Conservation (phyloP, 2,888 invertebrate genomes). For the Agrochola lota region DNA sequence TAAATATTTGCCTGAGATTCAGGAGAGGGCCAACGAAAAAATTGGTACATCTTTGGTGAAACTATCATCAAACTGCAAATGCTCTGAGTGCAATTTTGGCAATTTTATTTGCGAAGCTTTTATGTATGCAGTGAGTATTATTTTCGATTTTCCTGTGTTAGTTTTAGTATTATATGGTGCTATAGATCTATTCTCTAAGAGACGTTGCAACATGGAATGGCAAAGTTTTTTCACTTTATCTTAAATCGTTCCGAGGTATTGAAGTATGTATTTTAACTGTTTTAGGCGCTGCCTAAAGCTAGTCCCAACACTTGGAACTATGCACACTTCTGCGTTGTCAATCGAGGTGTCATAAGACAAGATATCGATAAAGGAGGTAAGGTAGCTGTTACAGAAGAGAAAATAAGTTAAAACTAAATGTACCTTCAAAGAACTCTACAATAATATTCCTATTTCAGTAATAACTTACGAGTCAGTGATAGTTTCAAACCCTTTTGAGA, state of each 20-base stretch:
- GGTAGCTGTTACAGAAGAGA: neutral
- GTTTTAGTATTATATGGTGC: neutral
- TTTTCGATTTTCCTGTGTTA: neutral
- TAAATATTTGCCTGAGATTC: constrained; percentile 29
- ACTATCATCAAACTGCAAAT: constrained; percentile 32
- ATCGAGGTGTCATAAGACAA: constrained; percentile 36
- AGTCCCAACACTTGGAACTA: constrained; percentile 32
- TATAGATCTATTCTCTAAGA: neutral
- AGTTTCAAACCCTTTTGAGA: constrained; percentile 42
- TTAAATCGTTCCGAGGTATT: neutral
- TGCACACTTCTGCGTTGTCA: constrained; percentile 38
- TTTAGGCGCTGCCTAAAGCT: constrained; percentile 32
- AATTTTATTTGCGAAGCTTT: constrained; percentile 48
- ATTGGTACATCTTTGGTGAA: constrained; percentile 35
- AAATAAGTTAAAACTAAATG: neutral
- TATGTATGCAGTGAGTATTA: constrained; percentile 39
- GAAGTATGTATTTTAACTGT: neutral
- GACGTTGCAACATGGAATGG: neutral
- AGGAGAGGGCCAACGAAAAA: constrained; percentile 30
- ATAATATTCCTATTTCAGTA: constrained; percentile 11
- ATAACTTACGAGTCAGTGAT: constrained; percentile 50
- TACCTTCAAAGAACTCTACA: neutral
- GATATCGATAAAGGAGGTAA: constrained; percentile 36
- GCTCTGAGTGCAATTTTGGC: constrained; percentile 44
- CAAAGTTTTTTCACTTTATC: neutral